phyloP scores from a whole-genome alignment of 1,140 invertebrate species.

The Trissolcus basalis region DNA sequence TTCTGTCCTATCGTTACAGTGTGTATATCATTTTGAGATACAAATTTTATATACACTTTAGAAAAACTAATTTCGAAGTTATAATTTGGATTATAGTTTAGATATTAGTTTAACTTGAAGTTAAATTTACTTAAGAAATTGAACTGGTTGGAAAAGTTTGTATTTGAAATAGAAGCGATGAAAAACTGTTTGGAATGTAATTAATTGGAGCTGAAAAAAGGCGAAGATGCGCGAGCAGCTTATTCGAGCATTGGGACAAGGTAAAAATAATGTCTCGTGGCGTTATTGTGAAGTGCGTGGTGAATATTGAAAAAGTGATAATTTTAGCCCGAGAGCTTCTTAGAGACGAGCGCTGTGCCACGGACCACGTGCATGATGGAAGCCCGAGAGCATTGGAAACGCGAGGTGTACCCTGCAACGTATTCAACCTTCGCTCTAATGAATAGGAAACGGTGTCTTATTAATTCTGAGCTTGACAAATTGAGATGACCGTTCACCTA shows the following conservation, averaged over 20 bases:
- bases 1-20: too few relatives aligned
- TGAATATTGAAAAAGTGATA: constrained; percentile 48
- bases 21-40: too few relatives aligned
- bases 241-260: neutral
- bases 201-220: neutral
- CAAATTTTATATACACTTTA: too few relatives aligned
- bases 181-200: neutral
- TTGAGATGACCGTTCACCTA: constrained; percentile 50
- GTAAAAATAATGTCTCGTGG: constrained; percentile 23
- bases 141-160: too few relatives aligned
- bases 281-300: constrained; percentile 27
- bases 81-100: too few relatives aligned
- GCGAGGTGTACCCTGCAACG: constrained; percentile 29
- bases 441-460: constrained; percentile 47
- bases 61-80: too few relatives aligned
- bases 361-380: constrained; percentile 26
- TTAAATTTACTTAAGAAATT: too few relatives aligned
- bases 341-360: constrained; percentile 6
- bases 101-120: too few relatives aligned
- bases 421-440: constrained; percentile 50
- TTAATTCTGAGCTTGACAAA: constrained; percentile 32
- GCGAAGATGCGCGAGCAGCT: too few relatives aligned
- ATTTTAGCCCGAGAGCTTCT: constrained; percentile 35
- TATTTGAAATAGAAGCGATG: neutral
- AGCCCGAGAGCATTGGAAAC: constrained; percentile 42